Conservation (phyloP, 1,140 invertebrate genomes). For the Ostrea edulis region DNA sequence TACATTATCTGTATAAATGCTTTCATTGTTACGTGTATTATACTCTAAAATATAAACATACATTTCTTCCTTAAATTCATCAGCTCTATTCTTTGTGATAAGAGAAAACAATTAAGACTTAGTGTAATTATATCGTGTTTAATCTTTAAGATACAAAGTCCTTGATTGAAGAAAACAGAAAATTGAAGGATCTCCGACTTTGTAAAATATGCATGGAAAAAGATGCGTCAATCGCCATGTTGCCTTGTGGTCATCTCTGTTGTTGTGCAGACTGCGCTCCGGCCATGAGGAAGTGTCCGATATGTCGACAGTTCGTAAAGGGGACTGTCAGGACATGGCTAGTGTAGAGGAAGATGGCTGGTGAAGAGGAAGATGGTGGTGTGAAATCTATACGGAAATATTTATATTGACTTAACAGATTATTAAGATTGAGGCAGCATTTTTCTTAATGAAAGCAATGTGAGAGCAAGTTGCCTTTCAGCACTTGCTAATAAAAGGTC, state of each 20-base stretch:
- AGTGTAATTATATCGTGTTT: not conserved
- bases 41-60: too few relatives aligned
- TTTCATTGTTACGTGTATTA: too few relatives aligned
- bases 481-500: too few relatives aligned
- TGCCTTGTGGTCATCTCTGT: slow-evolving; percentile 93
- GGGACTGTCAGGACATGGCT: slow-evolving; percentile 67
- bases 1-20: too few relatives aligned
- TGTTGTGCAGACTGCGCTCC: slow-evolving; percentile 89
- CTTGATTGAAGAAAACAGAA: slow-evolving; percentile 63
- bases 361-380: not conserved
- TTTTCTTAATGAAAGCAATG: too few relatives aligned
- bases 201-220: slow-evolving; percentile 95
- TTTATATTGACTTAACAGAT: too few relatives aligned
- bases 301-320: slow-evolving; percentile 84
- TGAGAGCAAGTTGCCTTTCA: too few relatives aligned
- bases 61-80: too few relatives aligned
- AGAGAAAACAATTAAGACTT: too few relatives aligned
- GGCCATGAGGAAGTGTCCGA: slow-evolving; percentile 87
- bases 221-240: slow-evolving; percentile 91
- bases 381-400: too few relatives aligned
- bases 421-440: too few relatives aligned
- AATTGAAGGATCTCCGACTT: slow-evolving; percentile 88
- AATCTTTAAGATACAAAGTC: slow-evolving; percentile 34
- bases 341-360: slow-evolving; percentile 20
- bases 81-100: too few relatives aligned